These are phyloP conservation scores for Iguana delicatissima DNA, from an alignment of 2,797 vertebrate species.

Conservation along the genomic window DNA sequence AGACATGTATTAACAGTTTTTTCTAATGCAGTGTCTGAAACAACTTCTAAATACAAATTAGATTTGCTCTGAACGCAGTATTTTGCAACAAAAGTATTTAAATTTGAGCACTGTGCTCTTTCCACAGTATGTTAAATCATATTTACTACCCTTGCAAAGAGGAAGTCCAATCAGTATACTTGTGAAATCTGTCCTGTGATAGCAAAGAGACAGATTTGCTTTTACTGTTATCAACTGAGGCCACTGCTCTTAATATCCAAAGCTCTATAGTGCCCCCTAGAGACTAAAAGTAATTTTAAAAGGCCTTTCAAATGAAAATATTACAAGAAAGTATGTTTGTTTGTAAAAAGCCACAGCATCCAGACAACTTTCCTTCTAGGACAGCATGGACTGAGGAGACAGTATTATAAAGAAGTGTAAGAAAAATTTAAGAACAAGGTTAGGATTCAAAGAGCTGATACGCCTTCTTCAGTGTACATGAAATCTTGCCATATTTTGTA, in stretches of 20 bases:
- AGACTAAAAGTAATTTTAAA: background rate
- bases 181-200: background rate
- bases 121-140: constrained; percentile 20
- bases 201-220: background rate
- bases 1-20: background rate
- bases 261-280: background rate
- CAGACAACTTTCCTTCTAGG: too few relatives aligned
- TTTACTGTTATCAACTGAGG: background rate
- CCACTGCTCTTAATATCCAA: fast-evolving
- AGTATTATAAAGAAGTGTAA: background rate
- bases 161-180: fast-evolving
- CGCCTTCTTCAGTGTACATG: background rate
- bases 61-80: constrained; percentile 36
- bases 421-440: background rate
- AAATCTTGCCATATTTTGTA: background rate
- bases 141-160: constrained; percentile 34
- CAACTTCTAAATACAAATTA: constrained; percentile 55
- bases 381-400: background rate
- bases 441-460: background rate
- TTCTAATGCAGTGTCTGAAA: constrained; percentile 46
- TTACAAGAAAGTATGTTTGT: too few relatives aligned
- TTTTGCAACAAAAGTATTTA: constrained; percentile 11
- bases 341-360: background rate
- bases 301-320: too few relatives aligned
- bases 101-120: background rate